Percentiles rank a stretch among this genome's conserved stretches.
These are phyloP conservation scores for Scaptodrosophila latifasciaeformis DNA, from an alignment of 2,888 invertebrate genomes.

Conservation along the genomic window DNA sequence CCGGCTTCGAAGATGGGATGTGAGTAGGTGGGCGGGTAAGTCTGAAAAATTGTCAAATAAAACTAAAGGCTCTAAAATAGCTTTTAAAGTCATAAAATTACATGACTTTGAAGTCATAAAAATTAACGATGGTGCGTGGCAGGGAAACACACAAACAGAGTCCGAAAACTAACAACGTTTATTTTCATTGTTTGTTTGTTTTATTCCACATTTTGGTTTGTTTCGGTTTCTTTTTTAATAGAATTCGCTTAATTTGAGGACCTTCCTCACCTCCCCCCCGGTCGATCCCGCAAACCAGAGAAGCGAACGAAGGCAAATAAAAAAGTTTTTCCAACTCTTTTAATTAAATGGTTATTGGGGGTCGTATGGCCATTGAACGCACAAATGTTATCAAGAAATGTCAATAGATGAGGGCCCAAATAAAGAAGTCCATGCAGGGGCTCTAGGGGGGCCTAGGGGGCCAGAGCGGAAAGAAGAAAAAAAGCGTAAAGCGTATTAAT, in stretches of 20 bases:
- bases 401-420: constrained; percentile 34
- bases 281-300: constrained; percentile 1
- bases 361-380: constrained; percentile 24
- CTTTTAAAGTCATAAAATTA: constrained; percentile 69
- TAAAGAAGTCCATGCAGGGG: background rate
- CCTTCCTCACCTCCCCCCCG: too few relatives aligned
- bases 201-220: constrained; percentile 44
- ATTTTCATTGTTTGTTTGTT: constrained; percentile 46
- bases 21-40: background rate
- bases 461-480: constrained; percentile 19
- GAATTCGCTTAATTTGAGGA: constrained; percentile 64
- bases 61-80: constrained; percentile 67
- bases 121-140: constrained; percentile 66
- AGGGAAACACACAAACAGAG: constrained; percentile 12
- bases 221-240: constrained; percentile 48
- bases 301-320: constrained; percentile 31
- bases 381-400: constrained; percentile 41
- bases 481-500: constrained; percentile 68
- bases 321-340: constrained; percentile 60
- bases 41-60: constrained; percentile 58
- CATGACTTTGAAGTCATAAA: constrained; percentile 64
- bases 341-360: constrained; percentile 67
- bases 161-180: constrained; percentile 33
- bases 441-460: background rate
- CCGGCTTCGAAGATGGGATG: constrained; percentile 27